Conservation (phyloP, 2,888 invertebrate species). For the Colletes collaris region DNA sequence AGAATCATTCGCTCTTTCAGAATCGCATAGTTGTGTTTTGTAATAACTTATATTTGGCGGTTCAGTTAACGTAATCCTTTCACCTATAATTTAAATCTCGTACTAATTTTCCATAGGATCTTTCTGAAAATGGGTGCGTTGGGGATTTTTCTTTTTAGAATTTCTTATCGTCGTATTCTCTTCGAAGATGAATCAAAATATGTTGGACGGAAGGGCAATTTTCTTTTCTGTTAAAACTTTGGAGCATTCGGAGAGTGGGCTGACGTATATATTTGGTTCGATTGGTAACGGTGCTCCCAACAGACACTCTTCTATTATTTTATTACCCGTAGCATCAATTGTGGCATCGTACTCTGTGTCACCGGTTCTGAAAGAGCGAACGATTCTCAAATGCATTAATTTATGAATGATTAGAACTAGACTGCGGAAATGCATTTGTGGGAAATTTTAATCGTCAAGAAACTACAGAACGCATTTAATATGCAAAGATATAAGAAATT, state of each 20-base stretch:
- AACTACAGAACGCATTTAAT: background rate
- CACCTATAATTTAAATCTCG: conserved; percentile 6
- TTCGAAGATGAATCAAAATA: conserved; percentile 21
- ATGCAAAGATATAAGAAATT: background rate
- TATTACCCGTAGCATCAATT: conserved; percentile 67
- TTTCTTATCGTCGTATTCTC: background rate
- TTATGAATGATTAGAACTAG: background rate
- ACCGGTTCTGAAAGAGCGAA: conserved; percentile 69
- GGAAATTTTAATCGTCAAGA: no score
- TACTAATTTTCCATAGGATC: no score
- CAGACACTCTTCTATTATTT: conserved; percentile 55
- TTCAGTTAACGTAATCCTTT: conserved; percentile 40
- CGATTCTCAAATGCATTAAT: background rate
- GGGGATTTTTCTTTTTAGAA: background rate
- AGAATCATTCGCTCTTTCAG: no score
- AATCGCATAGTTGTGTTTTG: conserved; percentile 68
- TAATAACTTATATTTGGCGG: conserved; percentile 48
- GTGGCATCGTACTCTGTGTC: conserved; percentile 69
- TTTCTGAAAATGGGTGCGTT: no score
- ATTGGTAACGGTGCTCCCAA: conserved; percentile 60
- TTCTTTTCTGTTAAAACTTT: conserved; percentile 49
- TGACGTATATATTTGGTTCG: conserved; percentile 47
- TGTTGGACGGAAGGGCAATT: conserved; percentile 47
- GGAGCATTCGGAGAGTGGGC: conserved; percentile 63
- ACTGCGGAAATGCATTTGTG: no score